Base-by-base conservation (phyloP, 2,888 invertebrate genomes). In the Limenitis camilla region DNA sequence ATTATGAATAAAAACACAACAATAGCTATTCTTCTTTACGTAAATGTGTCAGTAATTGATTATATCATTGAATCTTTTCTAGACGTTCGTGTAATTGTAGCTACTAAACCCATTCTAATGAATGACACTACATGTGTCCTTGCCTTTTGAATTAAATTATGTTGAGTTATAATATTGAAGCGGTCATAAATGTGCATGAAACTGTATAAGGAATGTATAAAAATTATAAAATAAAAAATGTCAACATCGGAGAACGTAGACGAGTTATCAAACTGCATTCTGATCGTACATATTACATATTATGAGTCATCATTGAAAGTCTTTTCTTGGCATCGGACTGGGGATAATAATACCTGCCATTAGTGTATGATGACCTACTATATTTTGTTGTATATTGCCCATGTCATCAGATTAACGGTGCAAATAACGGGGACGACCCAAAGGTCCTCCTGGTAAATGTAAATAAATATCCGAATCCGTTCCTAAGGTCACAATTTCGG, bases 211-310 rank as follows among this genome's bases (percentile, higher is more conserved):
- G 32, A 40, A 8, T 9, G 31, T 33, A 56, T 52, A 56, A 56
- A 53, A 53, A 47, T 39, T 40, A 27, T 47, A 52, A 49, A 42
- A 55, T 49, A 49, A 55, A 48, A 54, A 59, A 63, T 51, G 39
- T 56, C 32, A 49, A 45, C 45, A 51, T 33, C 39, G 32, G 40
- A 49, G 43, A 41, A 30, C 45, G 29, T 66, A 68, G 71, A 76
- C 45, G 28, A 11, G 69, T 78, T 73, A 72, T 76, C 78, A 62
- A 74, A 78, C 78, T 78, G 81, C 81, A 83, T 83, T 84, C 80
- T 76, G 68, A 63, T 65, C 19, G 19, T 67, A 66, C 65, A 70
- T 67, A 68, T 67, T 56, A 55, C 49, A 48, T 51, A 67, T 65
- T 59, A 73, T 84, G 85, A 85, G 72, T 84, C 85, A 85, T 72